Evolutionary conservation across 1,140 invertebrate species (phyloP), one percentile per base, ranked within the genome.

Genomic region (Thaumetopoea pityocampa): DNA sequence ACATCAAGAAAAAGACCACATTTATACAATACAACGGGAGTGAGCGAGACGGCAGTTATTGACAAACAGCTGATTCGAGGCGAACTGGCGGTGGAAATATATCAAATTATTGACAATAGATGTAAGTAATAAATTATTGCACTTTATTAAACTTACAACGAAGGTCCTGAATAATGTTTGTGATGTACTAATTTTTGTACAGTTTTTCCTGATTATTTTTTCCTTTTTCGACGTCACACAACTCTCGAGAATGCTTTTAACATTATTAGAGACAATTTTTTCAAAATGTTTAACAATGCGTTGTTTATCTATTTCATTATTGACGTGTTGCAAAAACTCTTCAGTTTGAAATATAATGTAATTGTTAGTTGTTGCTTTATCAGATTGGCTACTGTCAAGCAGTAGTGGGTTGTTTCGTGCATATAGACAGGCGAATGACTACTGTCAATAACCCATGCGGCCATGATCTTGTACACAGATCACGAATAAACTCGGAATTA

Each of bases 61-160:
- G 77, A 84, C 74, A 84, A 79, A 78, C 74, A 84, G 77, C 77
- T 81, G 77, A 79, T 73, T 70, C 52, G 41, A 44, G 56, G 49
- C 4, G 9, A 45, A 15, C 22, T 23, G 42, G 40, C 5, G 15
- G 40, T 29, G 23, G 29, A 34, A 26, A 29, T 30, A 33, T 16
- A 44, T 3, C 18, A 5, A 33, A 37, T 32, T 27, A 28, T 10
- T 11, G 5, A 19, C 14, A 23, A 16, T 20, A 50, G 41, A 35
- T 17, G 5, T 24, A n/a, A 32, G 9, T 24, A 4, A 28, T 11
- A 4, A 5, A 24, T 9, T 14, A 15, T 9, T 10, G 30, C 5
- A 2, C 8, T 23, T 1, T 20, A 11, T 22, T 4, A 17, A 48
- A 71, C 66, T 65, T 61, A 69, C 66, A 36, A 28, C 48, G 52